phyloP scores from a whole-genome alignment of 2,113 vertebrate genomes.

The Coturnix japonica region DNA sequence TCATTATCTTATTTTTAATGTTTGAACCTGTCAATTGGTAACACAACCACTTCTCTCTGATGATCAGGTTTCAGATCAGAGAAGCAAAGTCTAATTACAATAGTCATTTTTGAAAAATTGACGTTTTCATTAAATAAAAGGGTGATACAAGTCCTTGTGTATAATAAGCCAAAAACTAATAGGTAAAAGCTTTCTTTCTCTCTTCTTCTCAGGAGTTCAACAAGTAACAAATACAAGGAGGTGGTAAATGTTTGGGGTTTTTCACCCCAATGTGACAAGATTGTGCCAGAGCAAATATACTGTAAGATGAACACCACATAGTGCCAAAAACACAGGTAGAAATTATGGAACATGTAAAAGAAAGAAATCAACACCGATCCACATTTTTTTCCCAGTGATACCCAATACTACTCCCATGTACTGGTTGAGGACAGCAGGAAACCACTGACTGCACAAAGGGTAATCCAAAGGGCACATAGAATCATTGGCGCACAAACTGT shows the following conservation, averaged over 20 bases:
- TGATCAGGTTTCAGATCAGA: slow-evolving; percentile 34
- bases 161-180: slow-evolving; percentile 75
- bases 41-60: slow-evolving; percentile 7
- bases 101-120: slow-evolving; percentile 41
- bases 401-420: neutral
- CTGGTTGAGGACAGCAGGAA: neutral
- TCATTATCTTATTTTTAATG: slow-evolving; percentile 50
- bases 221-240: neutral
- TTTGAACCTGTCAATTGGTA: slow-evolving; percentile 55
- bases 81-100: slow-evolving; percentile 45
- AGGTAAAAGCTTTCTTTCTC: neutral
- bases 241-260: neutral
- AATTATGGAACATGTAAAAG: neutral
- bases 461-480: neutral
- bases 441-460: neutral
- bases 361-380: neutral
- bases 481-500: neutral
- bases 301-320: neutral
- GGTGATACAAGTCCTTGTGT: slow-evolving; percentile 82
- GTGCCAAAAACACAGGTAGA: neutral
- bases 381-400: neutral
- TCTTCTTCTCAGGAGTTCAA: neutral
- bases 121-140: slow-evolving; percentile 74
- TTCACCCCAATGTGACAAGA: neutral
- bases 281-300: neutral